Base-by-base conservation (phyloP, 37 sponge, comb jelly and placozoan species). In the Hormiphora californensis region DNA sequence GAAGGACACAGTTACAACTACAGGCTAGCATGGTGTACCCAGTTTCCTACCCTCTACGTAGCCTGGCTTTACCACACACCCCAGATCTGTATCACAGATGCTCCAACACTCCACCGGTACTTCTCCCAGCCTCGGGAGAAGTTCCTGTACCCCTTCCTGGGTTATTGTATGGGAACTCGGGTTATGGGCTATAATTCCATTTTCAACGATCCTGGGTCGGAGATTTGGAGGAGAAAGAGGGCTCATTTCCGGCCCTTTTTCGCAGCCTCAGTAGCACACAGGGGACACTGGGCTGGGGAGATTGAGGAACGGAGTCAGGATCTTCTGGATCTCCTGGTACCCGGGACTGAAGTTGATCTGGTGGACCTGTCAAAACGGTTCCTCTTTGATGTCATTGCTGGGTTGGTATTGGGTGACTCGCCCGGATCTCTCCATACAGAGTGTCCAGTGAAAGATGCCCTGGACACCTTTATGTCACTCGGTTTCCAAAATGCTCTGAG, bases 141-240 rank as follows among this genome's bases (percentile, higher is more conserved):
- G 67, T 65, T 65, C 67, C 67, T 65, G 38, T 65, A 65, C 37
- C 67, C 67, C 33, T 65, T 65, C 37, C 67, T 65, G 5, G 67
- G 67, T 17, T 65, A 65, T 38, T 65, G 33, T 17, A 27, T 65
- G 67, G 67, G 67, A 33, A 36, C 32, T 19, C 33, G 67, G 34
- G 28, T 65, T 11, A 36, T 35, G 11, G 67, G 67, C 1, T 38
- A 36, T 35, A 27, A 65, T 7, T 36, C 38, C 67, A 65, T 65
- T 38, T 65, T 65, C 67, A 65, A 65, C 67, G 67, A 65, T 8
- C 67, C 67, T 4, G 67, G 67, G 8, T 15, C 37, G 11, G 67
- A 15, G 21, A 33, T 65, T 4, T 65, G 67, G 67, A 38, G 38
- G 1, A 11, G 28, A 15, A 65, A 65, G 17, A 21, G 67, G 5